Percentiles rank a stretch among this genome's conserved stretches.
Conservation (phyloP, 2,113 vertebrate species). For the Thinocorus orbignyianus region DNA sequence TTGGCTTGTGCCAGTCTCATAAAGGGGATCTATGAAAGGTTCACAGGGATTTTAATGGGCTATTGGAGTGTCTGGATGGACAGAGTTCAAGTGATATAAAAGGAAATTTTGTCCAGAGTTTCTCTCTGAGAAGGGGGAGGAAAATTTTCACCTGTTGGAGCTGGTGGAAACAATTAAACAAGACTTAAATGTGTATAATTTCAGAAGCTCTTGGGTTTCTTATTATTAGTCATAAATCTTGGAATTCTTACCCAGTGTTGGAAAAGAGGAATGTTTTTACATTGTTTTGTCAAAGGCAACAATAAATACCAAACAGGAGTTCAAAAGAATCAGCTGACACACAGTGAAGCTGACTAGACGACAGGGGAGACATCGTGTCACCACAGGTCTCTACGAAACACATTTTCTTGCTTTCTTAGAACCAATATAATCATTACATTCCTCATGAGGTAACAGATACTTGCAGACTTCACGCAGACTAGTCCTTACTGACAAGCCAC, state of each 20-base stretch:
- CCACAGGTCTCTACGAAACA: not conserved
- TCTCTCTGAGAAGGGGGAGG: not conserved
- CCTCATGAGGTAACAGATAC: not conserved
- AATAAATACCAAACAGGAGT: not conserved
- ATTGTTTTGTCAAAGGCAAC: not conserved
- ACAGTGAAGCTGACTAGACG: not conserved
- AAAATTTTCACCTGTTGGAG: not conserved
- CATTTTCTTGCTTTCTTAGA: not conserved
- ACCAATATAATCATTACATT: not conserved
- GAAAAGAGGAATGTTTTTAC: not conserved
- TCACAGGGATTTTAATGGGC: not conserved
- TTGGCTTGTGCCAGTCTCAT: not conserved
- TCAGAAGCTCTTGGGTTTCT: not conserved
- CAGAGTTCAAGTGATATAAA: not conserved
- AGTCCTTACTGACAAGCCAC: not conserved
- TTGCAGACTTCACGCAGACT: not conserved
- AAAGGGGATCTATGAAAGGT: not conserved
- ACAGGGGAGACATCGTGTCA: not conserved
- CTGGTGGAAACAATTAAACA: not conserved
- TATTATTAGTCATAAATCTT: not conserved
- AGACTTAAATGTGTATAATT: not conserved
- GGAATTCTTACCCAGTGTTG: not conserved
- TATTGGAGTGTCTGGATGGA: not conserved
- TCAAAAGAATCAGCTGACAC: not conserved
- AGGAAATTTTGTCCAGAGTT: not conserved